phyloP scores from a whole-genome alignment of 2,113 vertebrate species.

The Charadrius vociferus region DNA sequence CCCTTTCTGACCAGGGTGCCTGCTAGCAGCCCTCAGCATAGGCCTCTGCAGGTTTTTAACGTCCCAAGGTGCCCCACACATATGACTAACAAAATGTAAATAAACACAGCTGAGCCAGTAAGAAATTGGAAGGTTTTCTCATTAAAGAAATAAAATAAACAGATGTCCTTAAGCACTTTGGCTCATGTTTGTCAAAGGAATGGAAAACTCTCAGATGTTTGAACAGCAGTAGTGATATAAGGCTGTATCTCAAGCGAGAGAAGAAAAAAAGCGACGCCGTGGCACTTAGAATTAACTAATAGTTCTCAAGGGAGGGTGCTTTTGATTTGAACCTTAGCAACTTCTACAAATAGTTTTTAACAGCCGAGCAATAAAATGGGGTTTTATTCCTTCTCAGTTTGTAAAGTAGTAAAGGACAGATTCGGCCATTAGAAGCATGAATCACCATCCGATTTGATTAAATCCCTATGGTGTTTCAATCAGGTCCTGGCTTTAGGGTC shows the following conservation, averaged over 20 bases:
- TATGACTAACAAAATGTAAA: constrained; percentile 79
- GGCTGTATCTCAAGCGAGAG: constrained; percentile 65
- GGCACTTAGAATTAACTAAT: constrained; percentile 72
- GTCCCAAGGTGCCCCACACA: constrained; percentile 74
- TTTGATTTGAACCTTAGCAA: constrained; percentile 75
- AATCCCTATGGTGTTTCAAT: constrained; percentile 36
- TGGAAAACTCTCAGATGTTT: constrained; percentile 75
- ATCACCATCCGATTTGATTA: constrained; percentile 56
- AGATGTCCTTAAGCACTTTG: constrained; percentile 85
- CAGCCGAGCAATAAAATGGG: constrained; percentile 63
- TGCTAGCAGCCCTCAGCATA: constrained; percentile 39
- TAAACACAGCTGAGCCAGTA: constrained; percentile 85
- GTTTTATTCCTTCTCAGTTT: constrained; percentile 67
- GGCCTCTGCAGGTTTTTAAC: constrained; percentile 61
- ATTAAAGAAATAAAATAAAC: constrained; percentile 89
- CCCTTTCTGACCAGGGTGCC: constrained; percentile 61
- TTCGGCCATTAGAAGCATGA: constrained; percentile 32
- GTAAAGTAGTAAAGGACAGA: constrained; percentile 63
- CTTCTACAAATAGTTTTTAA: constrained; percentile 78
- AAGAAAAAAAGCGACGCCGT: constrained; percentile 12
- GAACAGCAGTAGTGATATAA: constrained; percentile 68
- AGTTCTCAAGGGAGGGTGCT: constrained; percentile 67
- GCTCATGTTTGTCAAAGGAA: constrained; percentile 82
- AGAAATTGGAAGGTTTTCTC: constrained; percentile 83
- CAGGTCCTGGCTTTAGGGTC: constrained; percentile 27